Evolutionary conservation across 1,140 invertebrate genomes (phyloP), one percentile per base, ranked within the genome.

Genomic region (Acarapis woodi): DNA sequence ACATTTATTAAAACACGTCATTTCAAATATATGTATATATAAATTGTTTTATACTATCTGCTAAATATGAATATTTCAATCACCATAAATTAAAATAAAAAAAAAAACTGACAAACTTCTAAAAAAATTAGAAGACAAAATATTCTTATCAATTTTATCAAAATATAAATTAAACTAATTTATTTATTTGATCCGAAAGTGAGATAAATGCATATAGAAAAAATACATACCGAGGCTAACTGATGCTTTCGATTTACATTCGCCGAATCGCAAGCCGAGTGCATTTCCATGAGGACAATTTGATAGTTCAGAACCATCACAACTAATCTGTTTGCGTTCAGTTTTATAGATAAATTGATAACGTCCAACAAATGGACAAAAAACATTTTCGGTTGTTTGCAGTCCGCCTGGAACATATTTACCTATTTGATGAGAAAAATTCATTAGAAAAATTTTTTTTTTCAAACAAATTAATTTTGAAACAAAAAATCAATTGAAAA

Each of bases 261-360:
- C 52, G 39, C 58, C 55, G 44, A 66, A 70, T 28, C 59, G 57
- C 5, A 67, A 51, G 39, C 59, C 58, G 18, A 71, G 45, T 8
- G 62, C 57, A 1, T 66, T 67, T 0, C 65, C 67, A 39, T 62
- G 59, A n/a, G 66, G 66, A 47, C 68, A 71, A 40, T 68, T 68
- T 44, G 61, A 58, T 2, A 70, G 45, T 40, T 62, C 60, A 0
- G 68, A 71, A 2, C 57, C 56, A 2, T 56, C 57, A 20, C 54
- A 53, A 19, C 52, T 54, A 9, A 60, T 56, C 3, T 58, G 50
- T 3, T 59, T 58, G 42, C 64, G 62, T 39, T 64, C 62, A 3
- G 62, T 51, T 28, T 56, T 60, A 45, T 70, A 71, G 14, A 58
- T 63, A 41, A 69, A 64, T 33, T 60, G 58, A 51, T 63, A 72